These are phyloP conservation scores for Arctopsyche grandis DNA, from an alignment of 1,140 invertebrate species.

Conservation along the genomic window DNA sequence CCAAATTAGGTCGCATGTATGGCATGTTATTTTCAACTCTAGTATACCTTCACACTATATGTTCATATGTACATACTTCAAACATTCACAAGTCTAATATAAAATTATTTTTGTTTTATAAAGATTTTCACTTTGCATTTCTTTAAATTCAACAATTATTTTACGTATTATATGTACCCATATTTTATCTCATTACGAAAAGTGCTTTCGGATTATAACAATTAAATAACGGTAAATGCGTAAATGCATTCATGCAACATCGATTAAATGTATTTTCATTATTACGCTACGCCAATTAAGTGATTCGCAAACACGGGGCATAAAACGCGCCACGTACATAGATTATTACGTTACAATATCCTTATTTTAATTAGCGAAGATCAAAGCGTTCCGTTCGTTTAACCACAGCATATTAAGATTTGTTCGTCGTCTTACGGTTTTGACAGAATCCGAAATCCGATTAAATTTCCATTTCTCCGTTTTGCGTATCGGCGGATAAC, in stretches of 20 bases:
- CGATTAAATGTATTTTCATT: not conserved
- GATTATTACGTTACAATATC: too few relatives aligned
- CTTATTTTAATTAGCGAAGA: constrained; percentile 21
- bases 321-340: not conserved
- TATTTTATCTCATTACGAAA: too few relatives aligned
- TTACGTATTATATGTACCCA: too few relatives aligned
- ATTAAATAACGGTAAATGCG: not conserved
- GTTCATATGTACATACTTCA: too few relatives aligned
- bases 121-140: too few relatives aligned
- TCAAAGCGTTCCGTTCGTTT: constrained; percentile 14
- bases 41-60: too few relatives aligned
- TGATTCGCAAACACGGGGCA: not conserved
- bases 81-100: too few relatives aligned
- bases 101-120: too few relatives aligned
- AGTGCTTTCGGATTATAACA: too few relatives aligned
- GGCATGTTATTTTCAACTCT: not conserved
- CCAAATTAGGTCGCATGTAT: not conserved
- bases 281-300: not conserved
- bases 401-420: constrained; percentile 9
- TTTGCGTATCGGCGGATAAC: not conserved
- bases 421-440: not conserved
- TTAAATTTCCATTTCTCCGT: not conserved
- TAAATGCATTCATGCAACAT: not conserved
- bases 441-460: constrained; percentile 9
- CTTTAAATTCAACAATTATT: too few relatives aligned